Percentiles rank a stretch among this genome's conserved stretches.
Evolutionary conservation across 64 coral and sea anemone species (phyloP).

Genomic region (Anthopleura sola): DNA sequence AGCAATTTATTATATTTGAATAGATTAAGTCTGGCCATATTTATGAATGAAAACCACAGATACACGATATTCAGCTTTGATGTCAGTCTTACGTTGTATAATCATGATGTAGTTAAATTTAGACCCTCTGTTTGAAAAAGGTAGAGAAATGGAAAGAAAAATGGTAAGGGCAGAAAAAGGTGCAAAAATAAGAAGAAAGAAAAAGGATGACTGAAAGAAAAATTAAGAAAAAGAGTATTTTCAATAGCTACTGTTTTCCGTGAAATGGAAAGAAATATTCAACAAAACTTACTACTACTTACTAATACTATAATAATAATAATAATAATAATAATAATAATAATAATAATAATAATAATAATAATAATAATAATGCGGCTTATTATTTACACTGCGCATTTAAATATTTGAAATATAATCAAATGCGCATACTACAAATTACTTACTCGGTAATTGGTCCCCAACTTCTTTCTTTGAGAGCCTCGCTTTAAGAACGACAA

Average conservation of each 20-base stretch:
- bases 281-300: neutral
- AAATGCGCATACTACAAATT: no score
- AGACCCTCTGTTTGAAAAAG: neutral
- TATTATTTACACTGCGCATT: no score
- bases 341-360: no score
- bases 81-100: neutral
- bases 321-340: no score
- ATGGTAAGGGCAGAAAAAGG: neutral
- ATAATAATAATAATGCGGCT: no score
- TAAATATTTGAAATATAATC: no score
- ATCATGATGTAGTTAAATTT: no score
- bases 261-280: neutral
- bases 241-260: no score
- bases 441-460: conserved; percentile 73
- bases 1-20: neutral
- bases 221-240: neutral
- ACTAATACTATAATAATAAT: neutral
- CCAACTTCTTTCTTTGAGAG: conserved; percentile 65
- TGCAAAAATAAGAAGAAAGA: neutral
- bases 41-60: neutral
- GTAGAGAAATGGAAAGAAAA: neutral
- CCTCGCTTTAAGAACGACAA: conserved; percentile 93
- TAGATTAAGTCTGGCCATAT: neutral
- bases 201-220: neutral
- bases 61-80: neutral